These are phyloP conservation scores for Coleophora flavipennella DNA, from an alignment of 2,888 invertebrate species.

Conservation along the genomic window DNA sequence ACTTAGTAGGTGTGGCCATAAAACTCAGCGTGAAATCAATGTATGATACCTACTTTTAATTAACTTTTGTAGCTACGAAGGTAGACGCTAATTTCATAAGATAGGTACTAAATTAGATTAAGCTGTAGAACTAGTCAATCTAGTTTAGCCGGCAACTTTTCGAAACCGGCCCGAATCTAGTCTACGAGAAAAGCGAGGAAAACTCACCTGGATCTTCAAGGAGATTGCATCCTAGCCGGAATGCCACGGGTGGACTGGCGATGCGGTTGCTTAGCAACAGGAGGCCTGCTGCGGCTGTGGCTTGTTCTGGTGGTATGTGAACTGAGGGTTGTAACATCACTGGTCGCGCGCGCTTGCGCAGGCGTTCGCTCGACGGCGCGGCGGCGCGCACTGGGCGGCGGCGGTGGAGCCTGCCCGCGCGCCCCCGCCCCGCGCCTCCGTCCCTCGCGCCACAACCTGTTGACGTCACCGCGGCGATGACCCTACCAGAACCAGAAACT, in stretches of 20 bases:
- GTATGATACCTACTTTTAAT: too few relatives aligned
- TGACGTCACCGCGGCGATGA: constrained; percentile 48
- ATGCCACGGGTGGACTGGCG: neutral
- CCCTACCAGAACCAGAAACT: constrained; percentile 11
- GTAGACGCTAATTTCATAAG: constrained; percentile 21
- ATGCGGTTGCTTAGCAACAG: neutral
- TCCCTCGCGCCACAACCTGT: constrained; percentile 30
- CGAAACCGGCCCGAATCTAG: constrained; percentile 20
- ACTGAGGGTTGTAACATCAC: constrained; percentile 12
- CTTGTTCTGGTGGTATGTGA: too few relatives aligned
- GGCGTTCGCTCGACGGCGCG: constrained; percentile 37
- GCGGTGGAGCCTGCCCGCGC: constrained; percentile 33
- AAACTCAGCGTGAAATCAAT: too few relatives aligned
- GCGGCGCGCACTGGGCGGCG: constrained; percentile 47
- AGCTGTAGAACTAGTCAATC: constrained; percentile 9
- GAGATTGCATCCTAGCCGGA: neutral
- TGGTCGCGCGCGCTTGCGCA: constrained; percentile 26
- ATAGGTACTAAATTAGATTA: constrained; percentile 12
- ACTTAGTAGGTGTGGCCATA: too few relatives aligned
- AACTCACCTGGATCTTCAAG: constrained; percentile 1
- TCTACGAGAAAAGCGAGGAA: constrained; percentile 6
- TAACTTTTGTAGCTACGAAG: constrained; percentile 1
- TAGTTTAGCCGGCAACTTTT: constrained; percentile 10
- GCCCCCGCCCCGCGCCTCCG: constrained; percentile 27
- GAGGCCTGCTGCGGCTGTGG: constrained; percentile 3